phyloP scores from a whole-genome alignment of 2,888 invertebrate species.

The Leuctra nigra region DNA sequence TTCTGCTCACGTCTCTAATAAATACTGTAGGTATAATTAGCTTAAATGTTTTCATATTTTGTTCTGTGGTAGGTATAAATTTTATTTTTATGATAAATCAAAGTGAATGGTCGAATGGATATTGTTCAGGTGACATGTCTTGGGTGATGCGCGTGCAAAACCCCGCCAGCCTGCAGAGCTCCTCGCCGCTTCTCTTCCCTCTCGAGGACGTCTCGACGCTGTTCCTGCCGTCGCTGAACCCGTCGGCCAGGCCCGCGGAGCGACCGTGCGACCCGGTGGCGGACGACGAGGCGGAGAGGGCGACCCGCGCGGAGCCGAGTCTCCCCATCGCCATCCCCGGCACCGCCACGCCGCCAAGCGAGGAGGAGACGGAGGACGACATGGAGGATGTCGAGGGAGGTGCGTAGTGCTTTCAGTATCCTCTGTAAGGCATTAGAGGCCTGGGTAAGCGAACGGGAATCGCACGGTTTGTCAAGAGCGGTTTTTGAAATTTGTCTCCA shows the following conservation, averaged over 20 bases:
- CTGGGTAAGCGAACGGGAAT: no score
- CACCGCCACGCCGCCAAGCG: conserved; percentile 46
- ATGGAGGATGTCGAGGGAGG: no score
- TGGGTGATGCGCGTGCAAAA: conserved; percentile 94
- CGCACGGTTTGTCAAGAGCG: no score
- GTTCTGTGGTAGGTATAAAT: no score
- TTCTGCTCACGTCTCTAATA: no score
- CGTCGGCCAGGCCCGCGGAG: conserved; percentile 21
- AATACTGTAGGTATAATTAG: no score
- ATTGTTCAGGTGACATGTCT: conserved; percentile 72
- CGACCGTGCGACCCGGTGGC: conserved; percentile 22
- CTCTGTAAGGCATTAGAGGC: no score
- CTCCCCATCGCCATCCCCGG: conserved; percentile 24
- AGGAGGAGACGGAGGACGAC: conserved; percentile 37
- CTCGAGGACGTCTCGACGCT: conserved; percentile 68
- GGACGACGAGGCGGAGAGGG: neutral
- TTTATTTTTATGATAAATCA: no score
- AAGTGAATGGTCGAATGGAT: no score
- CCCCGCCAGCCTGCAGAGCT: conserved; percentile 53
- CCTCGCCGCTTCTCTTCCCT: conserved; percentile 54
- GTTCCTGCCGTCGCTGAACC: conserved; percentile 52
- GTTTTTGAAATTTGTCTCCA: no score
- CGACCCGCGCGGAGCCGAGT: neutral
- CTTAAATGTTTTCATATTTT: no score
- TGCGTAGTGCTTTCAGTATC: no score